Percentiles rank a stretch among this genome's conserved stretches.
Conservation (phyloP, 2,113 vertebrate genomes). For the Nipponia nippon region DNA sequence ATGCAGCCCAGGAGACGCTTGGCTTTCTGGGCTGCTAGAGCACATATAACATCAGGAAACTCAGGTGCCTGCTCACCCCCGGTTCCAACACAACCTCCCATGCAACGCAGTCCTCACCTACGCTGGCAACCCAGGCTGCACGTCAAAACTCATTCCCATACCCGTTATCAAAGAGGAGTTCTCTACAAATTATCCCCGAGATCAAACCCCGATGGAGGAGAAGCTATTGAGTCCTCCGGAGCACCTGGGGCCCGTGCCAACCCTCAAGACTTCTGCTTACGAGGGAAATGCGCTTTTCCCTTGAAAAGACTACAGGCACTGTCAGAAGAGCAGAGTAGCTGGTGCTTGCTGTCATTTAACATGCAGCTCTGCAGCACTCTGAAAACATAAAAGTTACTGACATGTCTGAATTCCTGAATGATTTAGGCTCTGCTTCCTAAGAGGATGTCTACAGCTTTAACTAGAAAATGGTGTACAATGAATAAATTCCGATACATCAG, state of each 20-base stretch:
- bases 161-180: background rate
- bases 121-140: background rate
- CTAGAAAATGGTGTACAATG: background rate
- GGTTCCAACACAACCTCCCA: background rate
- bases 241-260: too few relatives aligned
- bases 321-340: background rate
- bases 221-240: background rate
- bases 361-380: background rate
- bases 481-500: too few relatives aligned
- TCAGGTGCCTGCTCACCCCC: background rate
- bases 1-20: too few relatives aligned
- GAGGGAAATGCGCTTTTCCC: background rate
- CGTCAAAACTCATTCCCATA: background rate
- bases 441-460: background rate
- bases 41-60: background rate
- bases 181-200: background rate
- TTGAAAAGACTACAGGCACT: background rate
- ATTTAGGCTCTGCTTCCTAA: background rate
- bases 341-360: background rate
- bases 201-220: background rate
- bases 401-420: background rate
- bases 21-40: too few relatives aligned
- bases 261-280: fast-evolving
- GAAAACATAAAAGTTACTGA: background rate
- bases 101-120: too few relatives aligned